A percentile compares a stretch with the other conserved stretches of the same genome.
phyloP scores from a whole-genome alignment of 2,113 vertebrate genomes.

The Tragulus kanchil region DNA sequence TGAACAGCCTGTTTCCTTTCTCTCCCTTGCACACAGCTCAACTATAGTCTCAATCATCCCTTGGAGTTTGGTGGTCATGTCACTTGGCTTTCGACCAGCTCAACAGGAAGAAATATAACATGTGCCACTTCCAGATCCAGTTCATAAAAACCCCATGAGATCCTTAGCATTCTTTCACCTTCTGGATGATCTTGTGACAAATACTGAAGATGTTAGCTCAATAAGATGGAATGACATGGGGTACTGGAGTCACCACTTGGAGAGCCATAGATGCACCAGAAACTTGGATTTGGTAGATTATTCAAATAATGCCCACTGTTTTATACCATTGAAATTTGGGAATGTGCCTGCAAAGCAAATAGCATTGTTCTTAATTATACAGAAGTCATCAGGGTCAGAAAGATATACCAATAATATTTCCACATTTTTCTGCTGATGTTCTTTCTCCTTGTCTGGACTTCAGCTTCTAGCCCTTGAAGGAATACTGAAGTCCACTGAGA shows the following conservation, averaged over 20 bases:
- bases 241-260: not conserved
- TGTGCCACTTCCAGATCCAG: not conserved
- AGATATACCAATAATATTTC: not conserved
- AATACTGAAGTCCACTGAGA: slow-evolving; percentile 75
- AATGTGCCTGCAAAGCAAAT: not conserved
- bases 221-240: not conserved
- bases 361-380: not conserved
- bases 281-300: not conserved
- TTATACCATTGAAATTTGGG: not conserved
- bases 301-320: not conserved
- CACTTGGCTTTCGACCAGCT: not conserved
- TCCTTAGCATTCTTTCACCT: not conserved
- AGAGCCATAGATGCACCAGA: not conserved
- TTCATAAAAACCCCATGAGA: not conserved
- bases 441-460: slow-evolving; percentile 70
- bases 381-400: not conserved
- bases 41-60: not conserved
- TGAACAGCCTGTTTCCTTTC: not conserved
- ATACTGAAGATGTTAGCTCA: not conserved
- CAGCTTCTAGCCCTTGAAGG: slow-evolving; percentile 62
- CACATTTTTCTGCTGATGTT: not conserved
- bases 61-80: not conserved
- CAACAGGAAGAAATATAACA: not conserved
- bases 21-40: not conserved
- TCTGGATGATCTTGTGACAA: not conserved